These are phyloP conservation scores for Dryas iulia DNA, from an alignment of 1,140 invertebrate genomes.

Conservation along the genomic window DNA sequence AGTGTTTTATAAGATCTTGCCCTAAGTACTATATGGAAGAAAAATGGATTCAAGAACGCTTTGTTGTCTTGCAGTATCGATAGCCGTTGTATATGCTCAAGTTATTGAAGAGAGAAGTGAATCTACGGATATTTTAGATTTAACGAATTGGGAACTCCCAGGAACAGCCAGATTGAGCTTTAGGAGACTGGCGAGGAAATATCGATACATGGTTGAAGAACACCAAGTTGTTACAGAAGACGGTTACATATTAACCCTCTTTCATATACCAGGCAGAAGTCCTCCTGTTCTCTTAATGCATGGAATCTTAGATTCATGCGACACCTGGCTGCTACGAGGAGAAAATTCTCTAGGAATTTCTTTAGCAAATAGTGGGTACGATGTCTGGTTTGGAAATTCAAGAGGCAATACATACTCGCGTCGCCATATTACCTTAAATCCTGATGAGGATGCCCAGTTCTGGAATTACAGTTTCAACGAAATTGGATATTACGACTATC, in stretches of 20 bases:
- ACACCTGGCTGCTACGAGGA: conserved; percentile 82
- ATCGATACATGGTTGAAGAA: conserved; percentile 79
- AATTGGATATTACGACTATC: conserved; percentile 81
- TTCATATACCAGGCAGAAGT: conserved; percentile 78
- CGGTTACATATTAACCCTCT: conserved; percentile 85
- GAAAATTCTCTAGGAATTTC: conserved; percentile 67
- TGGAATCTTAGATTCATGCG: conserved; percentile 85
- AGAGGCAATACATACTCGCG: conserved; percentile 85
- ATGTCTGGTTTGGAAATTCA: conserved; percentile 86
- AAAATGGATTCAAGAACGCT: neutral
- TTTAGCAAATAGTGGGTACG: conserved; percentile 80
- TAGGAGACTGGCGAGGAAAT: conserved; percentile 49
- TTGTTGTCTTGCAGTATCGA: neutral
- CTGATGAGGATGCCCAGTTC: conserved; percentile 70
- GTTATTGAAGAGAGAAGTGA: neutral
- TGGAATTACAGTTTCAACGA: conserved; percentile 84
- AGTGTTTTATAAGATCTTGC: neutral
- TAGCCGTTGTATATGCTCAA: neutral
- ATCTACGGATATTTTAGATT: neutral
- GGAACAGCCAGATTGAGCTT: conserved; percentile 11
- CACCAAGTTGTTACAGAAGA: conserved; percentile 81
- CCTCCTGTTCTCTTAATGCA: conserved; percentile 84
- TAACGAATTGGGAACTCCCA: neutral
- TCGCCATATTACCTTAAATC: conserved; percentile 76
- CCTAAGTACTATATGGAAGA: too few species aligned